Conservation (phyloP, 2,888 invertebrate genomes). For the Xylocampa areola region DNA sequence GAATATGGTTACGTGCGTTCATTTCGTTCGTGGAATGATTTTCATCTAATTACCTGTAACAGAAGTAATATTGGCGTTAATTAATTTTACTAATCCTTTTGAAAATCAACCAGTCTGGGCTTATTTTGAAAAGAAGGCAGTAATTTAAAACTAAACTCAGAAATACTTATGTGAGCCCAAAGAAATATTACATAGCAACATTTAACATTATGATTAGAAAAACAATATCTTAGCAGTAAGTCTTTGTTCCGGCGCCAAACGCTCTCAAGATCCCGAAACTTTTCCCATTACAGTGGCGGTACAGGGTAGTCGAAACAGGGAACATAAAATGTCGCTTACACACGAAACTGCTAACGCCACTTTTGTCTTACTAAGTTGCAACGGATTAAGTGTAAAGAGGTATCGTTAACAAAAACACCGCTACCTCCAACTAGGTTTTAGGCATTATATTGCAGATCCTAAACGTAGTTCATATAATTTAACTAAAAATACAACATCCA, state of each 20-base stretch:
- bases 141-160: constrained; percentile 7
- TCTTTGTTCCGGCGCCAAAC: constrained; percentile 63
- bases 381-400: constrained; percentile 20
- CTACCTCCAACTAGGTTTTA: constrained; percentile 3
- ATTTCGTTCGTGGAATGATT: constrained; percentile 49
- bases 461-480: not conserved
- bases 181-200: constrained; percentile 32
- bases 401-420: constrained; percentile 9
- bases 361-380: constrained; percentile 15
- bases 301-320: constrained; percentile 58
- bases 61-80: constrained; percentile 53
- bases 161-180: constrained; percentile 12
- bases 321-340: constrained; percentile 60
- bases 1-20: constrained; percentile 51
- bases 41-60: constrained; percentile 78
- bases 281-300: constrained; percentile 69
- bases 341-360: constrained; percentile 38
- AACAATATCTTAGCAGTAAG: constrained; percentile 68
- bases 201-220: constrained; percentile 63
- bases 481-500: constrained; percentile 5
- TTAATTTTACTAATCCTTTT: too few species aligned
- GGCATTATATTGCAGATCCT: constrained; percentile 2
- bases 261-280: constrained; percentile 67
- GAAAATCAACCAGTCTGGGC: too few species aligned
- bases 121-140: too few species aligned